A percentile compares a stretch with the other conserved stretches of the same genome.
phyloP scores from a whole-genome alignment of 1,140 invertebrate genomes.

The Tetramorium alpestre region DNA sequence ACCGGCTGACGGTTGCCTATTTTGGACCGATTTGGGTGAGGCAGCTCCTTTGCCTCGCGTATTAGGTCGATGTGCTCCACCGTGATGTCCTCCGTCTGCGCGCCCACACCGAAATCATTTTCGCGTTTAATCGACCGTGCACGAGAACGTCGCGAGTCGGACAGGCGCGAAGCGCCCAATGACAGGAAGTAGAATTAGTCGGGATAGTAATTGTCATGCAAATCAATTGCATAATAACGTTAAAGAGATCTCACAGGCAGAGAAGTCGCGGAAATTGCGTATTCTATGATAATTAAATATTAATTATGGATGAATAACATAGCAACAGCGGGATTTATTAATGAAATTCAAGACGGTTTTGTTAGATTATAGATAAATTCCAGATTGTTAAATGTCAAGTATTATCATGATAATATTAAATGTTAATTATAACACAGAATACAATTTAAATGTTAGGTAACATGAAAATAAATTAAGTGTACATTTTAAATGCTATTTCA shows the following conservation, averaged over 20 bases:
- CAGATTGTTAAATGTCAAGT: background rate
- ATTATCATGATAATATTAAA: background rate
- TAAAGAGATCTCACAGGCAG: background rate
- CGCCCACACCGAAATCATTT: conserved; percentile 21
- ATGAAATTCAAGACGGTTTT: background rate
- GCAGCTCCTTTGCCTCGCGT: conserved; percentile 81
- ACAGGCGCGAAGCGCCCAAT: background rate
- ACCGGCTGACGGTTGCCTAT: conserved; percentile 75
- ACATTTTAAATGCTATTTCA: background rate
- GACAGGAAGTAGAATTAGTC: conserved; percentile 31
- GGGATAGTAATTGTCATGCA: conserved; percentile 7
- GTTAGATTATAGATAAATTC: background rate
- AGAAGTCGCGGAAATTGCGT: background rate
- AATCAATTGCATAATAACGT: conserved; percentile 24
- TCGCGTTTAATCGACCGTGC: conserved; percentile 44
- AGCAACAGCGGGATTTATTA: background rate
- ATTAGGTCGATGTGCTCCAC: conserved; percentile 83
- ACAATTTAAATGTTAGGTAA: background rate
- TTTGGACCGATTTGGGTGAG: conserved; percentile 72
- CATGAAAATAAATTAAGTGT: background rate
- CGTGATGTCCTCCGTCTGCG: conserved; percentile 77
- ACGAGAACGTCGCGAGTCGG: background rate
- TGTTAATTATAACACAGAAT: background rate
- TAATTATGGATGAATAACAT: background rate
- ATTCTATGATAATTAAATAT: conserved; percentile 22